These are phyloP conservation scores for Drosophila nigricruria DNA, from an alignment of 2,888 invertebrate species.

Conservation along the genomic window DNA sequence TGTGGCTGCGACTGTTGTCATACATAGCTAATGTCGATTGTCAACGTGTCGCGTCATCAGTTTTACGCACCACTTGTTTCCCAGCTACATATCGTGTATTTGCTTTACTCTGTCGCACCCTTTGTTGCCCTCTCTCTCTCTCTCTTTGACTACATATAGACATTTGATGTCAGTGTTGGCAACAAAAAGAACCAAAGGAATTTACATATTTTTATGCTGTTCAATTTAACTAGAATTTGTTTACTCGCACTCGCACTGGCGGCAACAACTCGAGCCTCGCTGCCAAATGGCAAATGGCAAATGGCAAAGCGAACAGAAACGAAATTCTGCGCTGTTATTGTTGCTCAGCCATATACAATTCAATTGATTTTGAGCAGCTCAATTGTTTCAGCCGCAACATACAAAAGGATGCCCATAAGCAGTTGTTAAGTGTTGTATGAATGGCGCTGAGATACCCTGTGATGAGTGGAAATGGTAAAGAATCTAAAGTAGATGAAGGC, in stretches of 20 bases:
- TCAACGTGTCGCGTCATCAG: slow-evolving; percentile 75
- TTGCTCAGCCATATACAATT: slow-evolving; percentile 39
- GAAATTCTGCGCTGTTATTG: slow-evolving; percentile 21
- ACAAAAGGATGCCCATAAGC: slow-evolving; percentile 8
- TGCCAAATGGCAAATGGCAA: slow-evolving; percentile 14
- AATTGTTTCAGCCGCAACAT: slow-evolving; percentile 17
- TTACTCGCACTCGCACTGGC: slow-evolving; percentile 17
- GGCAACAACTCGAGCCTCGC: background rate
- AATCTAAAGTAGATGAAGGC: no score
- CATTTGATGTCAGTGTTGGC: slow-evolving; percentile 34
- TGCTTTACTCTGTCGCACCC: background rate
- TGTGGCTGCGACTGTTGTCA: slow-evolving; percentile 33
- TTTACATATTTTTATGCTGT: slow-evolving; percentile 68
- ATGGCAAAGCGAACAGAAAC: slow-evolving; percentile 3
- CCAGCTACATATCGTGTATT: slow-evolving; percentile 7
- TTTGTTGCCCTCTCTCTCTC: no score
- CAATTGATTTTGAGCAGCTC: slow-evolving; percentile 58
- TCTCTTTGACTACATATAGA: slow-evolving; percentile 12
- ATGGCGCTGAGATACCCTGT: background rate
- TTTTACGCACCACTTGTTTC: slow-evolving; percentile 74
- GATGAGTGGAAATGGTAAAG: background rate
- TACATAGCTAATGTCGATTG: slow-evolving; percentile 46
- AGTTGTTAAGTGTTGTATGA: background rate
- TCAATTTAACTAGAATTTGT: slow-evolving; percentile 54
- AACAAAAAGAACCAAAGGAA: slow-evolving; percentile 29